Evolutionary conservation across 2,113 vertebrate genomes (phyloP), one percentile per base, ranked within the genome.

Genomic region (Meleagris gallopavo): DNA sequence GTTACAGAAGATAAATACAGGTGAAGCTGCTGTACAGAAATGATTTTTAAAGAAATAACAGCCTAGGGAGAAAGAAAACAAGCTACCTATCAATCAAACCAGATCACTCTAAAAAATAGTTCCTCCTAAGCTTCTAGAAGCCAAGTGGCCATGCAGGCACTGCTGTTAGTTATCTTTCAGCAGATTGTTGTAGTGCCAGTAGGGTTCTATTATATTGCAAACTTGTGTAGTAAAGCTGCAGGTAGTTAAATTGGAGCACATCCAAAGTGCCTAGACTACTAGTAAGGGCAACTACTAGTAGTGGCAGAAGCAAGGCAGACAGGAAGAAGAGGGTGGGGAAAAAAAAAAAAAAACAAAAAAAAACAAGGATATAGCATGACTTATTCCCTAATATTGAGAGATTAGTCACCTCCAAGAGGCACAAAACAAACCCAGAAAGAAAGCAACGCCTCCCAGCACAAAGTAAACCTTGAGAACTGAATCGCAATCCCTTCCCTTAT

Each of bases 31-130:
- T 7, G 18, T 29, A 64, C 14, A 58, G 24, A 61, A 4, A 25
- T 3, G 4, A 38, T 3, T 13, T 81, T 77, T 43, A 15, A n/a
- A 43, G 38, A 61, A 54, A 6, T 22, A 41, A 5, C 4, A 36
- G 10, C 10, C 5, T 50, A 38, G 60, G 43, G 14, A 82, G 19
- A 5, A 52, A 4, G 5, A 6, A 0, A 9, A 43, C 73, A 6
- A 27, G 19, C 6, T 21, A 21, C 24, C 27, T 48, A 14, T 55
- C 65, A 54, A 3, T 52, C 50, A 54, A 34, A 70, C 3, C 58
- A 88, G n/a, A 11, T 43, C 71, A 34, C 36, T 24, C 36, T 16
- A 7, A 32, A 18, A 40, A 52, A 52, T 50, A 45, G 64, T 32
- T 66, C 40, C 29, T 43, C 9, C 40, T 66, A 43, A 32, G 41